Evolutionary conservation across 2,113 vertebrate genomes (phyloP), one percentile per base, ranked within the genome.

Genomic region (Serinus canaria): DNA sequence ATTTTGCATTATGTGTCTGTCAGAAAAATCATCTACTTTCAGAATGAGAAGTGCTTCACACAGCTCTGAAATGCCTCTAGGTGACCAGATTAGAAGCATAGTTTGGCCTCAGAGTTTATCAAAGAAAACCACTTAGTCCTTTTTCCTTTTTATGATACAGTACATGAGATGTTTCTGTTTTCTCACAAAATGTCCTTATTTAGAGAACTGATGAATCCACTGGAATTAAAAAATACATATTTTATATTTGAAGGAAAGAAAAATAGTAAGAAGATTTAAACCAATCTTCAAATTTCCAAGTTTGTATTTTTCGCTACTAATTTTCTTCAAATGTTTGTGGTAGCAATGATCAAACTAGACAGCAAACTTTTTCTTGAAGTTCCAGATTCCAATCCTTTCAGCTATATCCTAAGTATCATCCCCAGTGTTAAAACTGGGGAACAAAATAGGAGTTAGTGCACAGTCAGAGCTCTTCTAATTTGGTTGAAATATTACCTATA

Each of bases 391-490:
- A 7, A 83, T 68, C 10, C 10, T 23, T 68, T 16, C 50, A 75
- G 15, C 3, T 43, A 12, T 21, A 56, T 18, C 4, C 9, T 37
- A 43, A 37, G 4, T 59, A 20, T 59, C 35, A 69, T 52, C 7
- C 8, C 13, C 24, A 24, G 1, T 41, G 33, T 35, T 74, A 86
- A 63, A 12, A 47, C 6, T 35, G 33, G 14, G 47, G 52, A 18
- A 83, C 17, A 74, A 47, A 69, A 69, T 28, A 14, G 19, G 37
- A 77, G 8, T 37, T 81, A 21, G 31, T 66, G 17, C 31, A 20
- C 46, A 88, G 73, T 86, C 63, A 70, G 85, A 97, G 49, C 47
- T 95, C n/a, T 60, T 94, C 35, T 85, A 35, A 30, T 86, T 91
- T 92, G 44, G 41, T 90, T 92, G 78, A 96, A 72, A 60, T 55